Base-by-base conservation (phyloP, 2,888 invertebrate genomes). In the Melieria picta region DNA sequence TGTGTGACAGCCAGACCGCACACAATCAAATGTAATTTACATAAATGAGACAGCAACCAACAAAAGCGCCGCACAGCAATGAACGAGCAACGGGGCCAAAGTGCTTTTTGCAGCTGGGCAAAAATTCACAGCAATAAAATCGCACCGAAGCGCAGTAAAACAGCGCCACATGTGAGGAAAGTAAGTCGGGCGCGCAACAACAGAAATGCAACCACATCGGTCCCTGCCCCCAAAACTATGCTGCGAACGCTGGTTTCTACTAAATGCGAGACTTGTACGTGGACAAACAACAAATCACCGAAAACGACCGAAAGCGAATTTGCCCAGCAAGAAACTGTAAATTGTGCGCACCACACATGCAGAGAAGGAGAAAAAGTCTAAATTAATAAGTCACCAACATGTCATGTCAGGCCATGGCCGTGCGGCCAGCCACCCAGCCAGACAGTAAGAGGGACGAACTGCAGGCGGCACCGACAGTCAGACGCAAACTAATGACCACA, bases 1-100 rank as follows among this genome's bases (percentile, higher is more conserved):
- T 48, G 43, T 16, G 56, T 56, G 46, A 52, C 65, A 61, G 55
- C 58, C 65, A 52, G 61, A 71, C 71, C 71, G 71, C 71, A 71
- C 64, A 65, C 65, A 71, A 71, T 71, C 71, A 65, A 71, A 71
- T 71, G 30, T 61, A 65, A 71, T 71, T 71, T 71, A 30, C 71
- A 71, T 71, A 71, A 71, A 71, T 65, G 52, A 65, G n/a, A 50
- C n/a, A 61, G 10, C 30, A 13, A 62, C 16, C 7, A 6, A 55
- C 55, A 30, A 62, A 43, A 30, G 16, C 13, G 56, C 56, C 13
- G 13, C 13, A 5, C 13, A 56, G 30, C 16, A 56, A 56, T 13
- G 30, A n/a, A 56, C 16, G n/a, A 4, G 16, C 9, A 5, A n/a
- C 6, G 30, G 16, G 6, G 5, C 55, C 55, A 55, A 55, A n/a